Base-by-base conservation (phyloP, 2,888 invertebrate genomes). In the Tricholauxania praeusta region DNA sequence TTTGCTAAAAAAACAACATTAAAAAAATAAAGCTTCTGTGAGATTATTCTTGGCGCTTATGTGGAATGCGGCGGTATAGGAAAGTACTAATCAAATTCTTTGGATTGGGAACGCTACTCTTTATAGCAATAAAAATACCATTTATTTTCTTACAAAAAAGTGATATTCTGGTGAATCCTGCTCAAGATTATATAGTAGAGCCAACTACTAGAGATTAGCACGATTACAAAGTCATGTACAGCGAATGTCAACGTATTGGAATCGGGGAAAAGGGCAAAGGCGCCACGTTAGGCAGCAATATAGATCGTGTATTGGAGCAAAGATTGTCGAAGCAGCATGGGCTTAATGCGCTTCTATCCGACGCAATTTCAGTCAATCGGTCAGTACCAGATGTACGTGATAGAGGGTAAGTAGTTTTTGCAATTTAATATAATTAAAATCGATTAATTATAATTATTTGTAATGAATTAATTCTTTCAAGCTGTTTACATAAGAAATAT, bases 321-420 rank as follows among this genome's bases (percentile, higher is more conserved):
- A 77, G 74, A 51, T 87, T 97, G 51, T 98, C 95, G 83, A 90
- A 93, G 81, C 94, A 93, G 17, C 98, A 99, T 85, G 98, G 98
- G 1, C 99, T 98, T 85, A 98, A 98, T 87, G 98, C 94, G 0
- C 92, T 94, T 1, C 90, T 96, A 22, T 97, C 97, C 85, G 98
- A 99, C 88, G 92, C 92, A 81, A 98, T 99, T 79, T 92, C 97
- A 0, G 82, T 98, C 22, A 94, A 97, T 86, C 91, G 98, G 66
- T 94, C 97, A 0, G 75, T 95, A 57, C 93, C 93, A 0, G 95
- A 95, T 83, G 94, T 95, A 72, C 88, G 95, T 47, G 91, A 94
- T 83, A 84, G 88, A 17, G 90, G 89, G 88, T 90, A 82, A 84
- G 86, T 79, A 28, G 19, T 14, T 19, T n/a, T n/a, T 28, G 19